Evolutionary conservation across 1,140 invertebrate genomes (phyloP), one percentile per base, ranked within the genome.

Genomic region (Eubasilissa regina): DNA sequence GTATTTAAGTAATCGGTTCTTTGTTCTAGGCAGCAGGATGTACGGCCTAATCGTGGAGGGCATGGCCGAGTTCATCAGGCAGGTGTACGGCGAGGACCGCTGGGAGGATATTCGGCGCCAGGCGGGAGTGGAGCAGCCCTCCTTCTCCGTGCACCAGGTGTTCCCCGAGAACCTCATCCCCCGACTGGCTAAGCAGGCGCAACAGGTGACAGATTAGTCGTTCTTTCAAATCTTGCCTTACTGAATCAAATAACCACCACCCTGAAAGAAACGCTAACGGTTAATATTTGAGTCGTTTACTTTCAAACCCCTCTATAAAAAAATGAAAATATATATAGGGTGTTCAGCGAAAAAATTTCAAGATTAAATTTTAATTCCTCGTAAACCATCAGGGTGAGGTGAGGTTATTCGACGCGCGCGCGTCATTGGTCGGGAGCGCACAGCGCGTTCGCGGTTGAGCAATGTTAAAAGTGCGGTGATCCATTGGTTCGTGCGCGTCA

Each of bases 31-130:
- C 51, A 60, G 78, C 88, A 94, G 85, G 56, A 98, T 99, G 97
- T 99, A 99, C 90, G 98, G 98, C 25, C 89, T 99, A 83, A 92
- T 99, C 44, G 87, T 99, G 81, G 97, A 99, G 87, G 97, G 98
- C 84, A 92, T 99, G 87, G 93, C 95, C 78, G 95, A 97, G 85
- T 98, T 95, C 88, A 95, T 99, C 80, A 94, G 95, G 75, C 91
- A 94, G 82, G 93, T 93, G 3, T 98, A 98, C 87, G 97, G 97
- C 0, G 96, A 98, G 85, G 95, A 97, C 45, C 92, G 93, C 85
- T 98, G 97, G 97, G 95, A 95, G 84, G 93, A 94, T 87, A 96
- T 95, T 47, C 88, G 97, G 78, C 88, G 94, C 73, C 91, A 94
- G 82, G 96, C 96, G 0, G 92, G 92, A 7, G 93, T 98, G 0